Conservation (phyloP, 2,888 invertebrate genomes). For the Lottia scabra region DNA sequence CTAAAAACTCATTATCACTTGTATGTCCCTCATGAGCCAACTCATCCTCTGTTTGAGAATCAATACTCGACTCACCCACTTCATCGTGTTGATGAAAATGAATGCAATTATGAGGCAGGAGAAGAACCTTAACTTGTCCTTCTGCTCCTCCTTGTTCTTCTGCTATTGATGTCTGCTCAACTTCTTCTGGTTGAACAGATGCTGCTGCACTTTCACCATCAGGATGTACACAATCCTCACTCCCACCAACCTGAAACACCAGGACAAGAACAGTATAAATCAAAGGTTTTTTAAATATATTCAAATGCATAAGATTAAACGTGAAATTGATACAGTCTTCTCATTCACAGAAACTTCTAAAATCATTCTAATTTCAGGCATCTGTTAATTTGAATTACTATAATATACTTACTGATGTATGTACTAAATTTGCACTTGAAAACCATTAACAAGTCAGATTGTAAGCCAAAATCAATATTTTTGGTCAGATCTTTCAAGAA, state of each 20-base stretch:
- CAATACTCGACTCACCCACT: conserved; percentile 8
- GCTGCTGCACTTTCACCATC: conserved; percentile 52
- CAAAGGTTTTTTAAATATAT: too few species aligned
- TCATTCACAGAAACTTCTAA: too few species aligned
- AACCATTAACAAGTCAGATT: too few species aligned
- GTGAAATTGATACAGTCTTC: too few species aligned
- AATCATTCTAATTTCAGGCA: too few species aligned
- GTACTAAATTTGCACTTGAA: too few species aligned
- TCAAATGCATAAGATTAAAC: too few species aligned
- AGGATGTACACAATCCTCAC: conserved; percentile 57
- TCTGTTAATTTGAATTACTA: too few species aligned
- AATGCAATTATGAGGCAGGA: conserved; percentile 40
- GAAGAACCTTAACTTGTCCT: conserved; percentile 51
- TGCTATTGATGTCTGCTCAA: conserved; percentile 45
- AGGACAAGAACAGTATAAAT: too few species aligned
- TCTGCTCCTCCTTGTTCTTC: conserved; percentile 52
- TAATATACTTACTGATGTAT: too few species aligned
- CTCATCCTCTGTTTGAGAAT: conserved; percentile 3
- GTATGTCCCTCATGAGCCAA: conserved; percentile 19
- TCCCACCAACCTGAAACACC: conserved; percentile 49
- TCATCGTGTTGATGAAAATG: conserved; percentile 28
- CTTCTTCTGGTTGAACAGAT: conserved; percentile 44
- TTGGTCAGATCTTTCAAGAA: too few species aligned
- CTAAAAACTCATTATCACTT: conserved; percentile 48
- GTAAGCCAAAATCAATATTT: too few species aligned